Base-by-base conservation (phyloP, 2,797 vertebrate species). In the Protonibea diacanthus region DNA sequence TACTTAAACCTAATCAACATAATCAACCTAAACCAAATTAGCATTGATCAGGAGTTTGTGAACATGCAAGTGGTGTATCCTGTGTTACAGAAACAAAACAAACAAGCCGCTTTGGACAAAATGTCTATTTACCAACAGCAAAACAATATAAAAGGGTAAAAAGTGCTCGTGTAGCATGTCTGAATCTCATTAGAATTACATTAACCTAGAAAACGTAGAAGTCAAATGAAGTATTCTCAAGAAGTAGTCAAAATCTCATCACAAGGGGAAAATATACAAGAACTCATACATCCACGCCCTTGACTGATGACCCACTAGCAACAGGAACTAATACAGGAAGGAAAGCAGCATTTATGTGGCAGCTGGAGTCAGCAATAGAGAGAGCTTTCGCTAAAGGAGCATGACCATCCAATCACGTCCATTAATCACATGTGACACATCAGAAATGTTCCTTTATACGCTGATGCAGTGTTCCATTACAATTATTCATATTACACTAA, bases 331-430 rank as follows among this genome's bases (percentile, higher is more conserved):
- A 72, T 23, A 49, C 45, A 82, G 76, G 87, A 79, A 87, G 74
- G 66, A 81, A 33, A 78, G 74, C 61, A 29, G 21, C 51, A 48
- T 76, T 76, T 47, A 62, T 61, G 12, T 55, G 45, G 55, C 73
- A 49, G 65, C 58, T 60, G 61, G 71, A 88, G 72, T 86, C 86
- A 85, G 84, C 81, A 57, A n/a, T 62, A 68, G 6, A 20, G 59
- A 58, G 29, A 57, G 55, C 64, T 58, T 86, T 42, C 65, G 53
- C 71, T 57, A 23, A 8, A 72, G 38, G 17, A 79, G 51, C 38
- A 48, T 58, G 56, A 72, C 55, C 23, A 67, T 21, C 70, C 66
- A 63, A 67, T 69, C 69, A 69, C 27, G 61, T 63, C 14, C 57
- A 49, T 82, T 73, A 70, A 89, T 86, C 63, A 78, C 53, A 60